Conservation (phyloP, 1,140 invertebrate species). For the Colletes gigas region DNA sequence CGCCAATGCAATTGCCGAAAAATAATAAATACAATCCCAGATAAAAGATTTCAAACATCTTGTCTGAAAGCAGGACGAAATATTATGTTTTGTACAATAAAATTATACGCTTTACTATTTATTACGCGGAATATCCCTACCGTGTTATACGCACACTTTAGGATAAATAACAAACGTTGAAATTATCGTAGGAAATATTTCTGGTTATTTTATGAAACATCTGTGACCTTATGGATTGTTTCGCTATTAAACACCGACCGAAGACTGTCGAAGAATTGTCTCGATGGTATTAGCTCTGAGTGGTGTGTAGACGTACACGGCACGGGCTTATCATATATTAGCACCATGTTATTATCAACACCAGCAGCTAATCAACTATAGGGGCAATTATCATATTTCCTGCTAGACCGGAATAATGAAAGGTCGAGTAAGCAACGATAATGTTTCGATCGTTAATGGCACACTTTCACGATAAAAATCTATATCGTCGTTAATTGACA, state of each 20-base stretch:
- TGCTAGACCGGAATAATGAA: conserved; percentile 56
- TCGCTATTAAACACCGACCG: conserved; percentile 13
- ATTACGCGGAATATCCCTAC: background rate
- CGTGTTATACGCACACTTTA: conserved; percentile 11
- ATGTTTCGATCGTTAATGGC: background rate
- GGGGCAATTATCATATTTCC: conserved; percentile 76
- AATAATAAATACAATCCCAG: conserved; percentile 67
- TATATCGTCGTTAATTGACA: conserved; percentile 17
- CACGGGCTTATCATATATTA: conserved; percentile 69
- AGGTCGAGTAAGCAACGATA: conserved; percentile 5
- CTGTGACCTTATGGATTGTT: conserved; percentile 31
- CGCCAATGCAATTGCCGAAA: conserved; percentile 65
- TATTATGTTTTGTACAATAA: conserved; percentile 15
- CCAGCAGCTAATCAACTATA: conserved; percentile 67
- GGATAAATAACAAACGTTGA: background rate
- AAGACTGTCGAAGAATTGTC: conserved; percentile 44
- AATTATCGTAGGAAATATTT: conserved; percentile 13
- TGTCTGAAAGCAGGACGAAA: conserved; percentile 56
- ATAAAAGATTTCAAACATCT: conserved; percentile 65
- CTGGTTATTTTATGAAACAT: conserved; percentile 59
- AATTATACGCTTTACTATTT: background rate
- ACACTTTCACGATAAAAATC: background rate
- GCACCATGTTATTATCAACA: conserved; percentile 69
- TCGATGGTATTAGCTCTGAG: conserved; percentile 47
- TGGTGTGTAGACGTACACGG: conserved; percentile 39